These are phyloP conservation scores for Accipiter cooperii DNA, from an alignment of 2,113 vertebrate species.

Conservation along the genomic window DNA sequence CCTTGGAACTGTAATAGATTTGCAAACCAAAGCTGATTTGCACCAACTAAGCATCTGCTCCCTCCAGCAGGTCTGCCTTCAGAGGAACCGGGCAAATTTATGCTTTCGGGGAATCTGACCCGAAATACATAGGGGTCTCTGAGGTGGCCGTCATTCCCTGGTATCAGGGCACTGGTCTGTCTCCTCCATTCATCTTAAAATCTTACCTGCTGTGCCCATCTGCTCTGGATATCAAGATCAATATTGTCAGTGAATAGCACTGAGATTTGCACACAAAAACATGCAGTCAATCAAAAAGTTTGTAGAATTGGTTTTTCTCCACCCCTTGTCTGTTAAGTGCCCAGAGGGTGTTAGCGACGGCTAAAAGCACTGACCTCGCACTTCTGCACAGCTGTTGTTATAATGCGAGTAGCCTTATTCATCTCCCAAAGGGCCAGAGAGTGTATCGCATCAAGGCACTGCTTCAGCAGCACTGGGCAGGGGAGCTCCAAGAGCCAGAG, in stretches of 20 bases:
- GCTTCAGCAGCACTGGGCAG: not conserved
- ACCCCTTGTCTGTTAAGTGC: not conserved
- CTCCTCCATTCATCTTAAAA: not conserved
- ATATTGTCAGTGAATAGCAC: not conserved
- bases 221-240: not conserved
- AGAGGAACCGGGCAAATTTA: not conserved
- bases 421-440: not conserved
- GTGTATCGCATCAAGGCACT: rapidly evolving
- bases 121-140: rapidly evolving
- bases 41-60: not conserved
- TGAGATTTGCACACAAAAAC: not conserved
- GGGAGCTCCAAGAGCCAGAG: not conserved
- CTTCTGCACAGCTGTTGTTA: not conserved
- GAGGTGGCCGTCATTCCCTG: not conserved
- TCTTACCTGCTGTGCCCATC: not conserved
- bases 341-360: not conserved
- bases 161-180: not conserved
- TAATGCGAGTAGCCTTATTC: not conserved
- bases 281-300: not conserved
- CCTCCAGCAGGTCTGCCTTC: not conserved
- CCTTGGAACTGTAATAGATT: not conserved
- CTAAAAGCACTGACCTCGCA: not conserved
- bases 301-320: not conserved
- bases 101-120: not conserved
- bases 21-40: not conserved